These are phyloP conservation scores for Synanceia verrucosa DNA, from an alignment of 2,797 vertebrate genomes.

Conservation along the genomic window DNA sequence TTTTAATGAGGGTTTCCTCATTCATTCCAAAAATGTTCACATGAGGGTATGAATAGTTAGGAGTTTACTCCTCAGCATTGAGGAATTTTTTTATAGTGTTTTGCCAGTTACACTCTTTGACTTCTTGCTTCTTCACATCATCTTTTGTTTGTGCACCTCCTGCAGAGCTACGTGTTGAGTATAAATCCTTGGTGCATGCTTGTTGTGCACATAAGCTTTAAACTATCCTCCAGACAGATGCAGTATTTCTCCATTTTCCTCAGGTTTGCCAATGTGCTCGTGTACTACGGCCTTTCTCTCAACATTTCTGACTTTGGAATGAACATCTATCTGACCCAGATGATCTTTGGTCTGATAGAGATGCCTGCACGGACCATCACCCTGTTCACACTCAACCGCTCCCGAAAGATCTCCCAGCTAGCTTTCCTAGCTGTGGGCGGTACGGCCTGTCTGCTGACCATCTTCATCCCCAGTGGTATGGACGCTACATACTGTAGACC, in stretches of 20 bases:
- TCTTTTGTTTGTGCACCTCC: too few species aligned
- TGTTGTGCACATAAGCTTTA: too few species aligned
- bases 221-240: not conserved
- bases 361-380: constrained; percentile 82
- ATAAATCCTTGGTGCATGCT: too few species aligned
- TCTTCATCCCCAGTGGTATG: constrained; percentile 82
- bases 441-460: constrained; percentile 80
- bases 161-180: too few species aligned
- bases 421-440: constrained; percentile 81
- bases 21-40: too few species aligned
- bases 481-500: not conserved
- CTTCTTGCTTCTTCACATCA: too few species aligned
- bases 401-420: constrained; percentile 82
- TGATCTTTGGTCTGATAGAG: constrained; percentile 89
- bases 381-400: constrained; percentile 83
- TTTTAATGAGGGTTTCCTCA: too few species aligned
- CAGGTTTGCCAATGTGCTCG: constrained; percentile 88
- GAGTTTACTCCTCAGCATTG: too few species aligned
- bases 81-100: too few species aligned
- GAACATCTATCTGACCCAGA: constrained; percentile 89
- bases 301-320: constrained; percentile 87
- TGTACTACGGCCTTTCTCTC: constrained; percentile 88
- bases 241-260: not conserved
- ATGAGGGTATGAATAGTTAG: too few species aligned
- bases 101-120: too few species aligned